A percentile compares a stretch with the other conserved stretches of the same genome.
These are phyloP conservation scores for Notarius quadriscutis DNA, from an alignment of 2,113 vertebrate species.

Conservation along the genomic window DNA sequence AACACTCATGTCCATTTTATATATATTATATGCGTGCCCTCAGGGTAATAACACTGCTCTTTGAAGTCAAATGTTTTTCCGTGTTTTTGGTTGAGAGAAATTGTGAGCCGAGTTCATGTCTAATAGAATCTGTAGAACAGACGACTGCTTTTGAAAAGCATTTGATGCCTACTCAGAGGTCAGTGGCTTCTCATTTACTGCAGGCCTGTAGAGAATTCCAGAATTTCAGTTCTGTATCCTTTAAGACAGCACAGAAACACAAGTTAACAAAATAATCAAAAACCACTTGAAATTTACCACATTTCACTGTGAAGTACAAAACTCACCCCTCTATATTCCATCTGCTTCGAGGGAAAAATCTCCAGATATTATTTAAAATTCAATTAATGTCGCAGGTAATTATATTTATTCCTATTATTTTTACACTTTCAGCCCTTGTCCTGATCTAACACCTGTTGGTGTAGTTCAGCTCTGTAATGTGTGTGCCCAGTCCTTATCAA, in stretches of 20 bases:
- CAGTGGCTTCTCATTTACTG: not conserved
- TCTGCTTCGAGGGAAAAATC: not conserved
- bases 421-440: not conserved
- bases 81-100: not conserved
- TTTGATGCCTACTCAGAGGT: not conserved
- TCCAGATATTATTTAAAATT: not conserved
- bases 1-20: too few species aligned
- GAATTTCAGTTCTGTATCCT: not conserved
- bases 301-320: not conserved
- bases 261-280: not conserved
- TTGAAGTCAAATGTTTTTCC: not conserved
- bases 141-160: not conserved
- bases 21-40: too few species aligned
- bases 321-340: not conserved
- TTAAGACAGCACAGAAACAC: not conserved
- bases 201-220: not conserved
- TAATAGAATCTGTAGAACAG: not conserved
- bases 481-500: not conserved
- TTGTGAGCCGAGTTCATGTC: not conserved
- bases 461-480: not conserved
- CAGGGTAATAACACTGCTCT: not conserved
- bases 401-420: not conserved
- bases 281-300: not conserved
- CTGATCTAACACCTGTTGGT: not conserved
- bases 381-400: not conserved